Percentiles rank a stretch among this genome's conserved stretches.
These are phyloP conservation scores for Autographa pulchrina DNA, from an alignment of 2,888 invertebrate genomes.

Conservation along the genomic window DNA sequence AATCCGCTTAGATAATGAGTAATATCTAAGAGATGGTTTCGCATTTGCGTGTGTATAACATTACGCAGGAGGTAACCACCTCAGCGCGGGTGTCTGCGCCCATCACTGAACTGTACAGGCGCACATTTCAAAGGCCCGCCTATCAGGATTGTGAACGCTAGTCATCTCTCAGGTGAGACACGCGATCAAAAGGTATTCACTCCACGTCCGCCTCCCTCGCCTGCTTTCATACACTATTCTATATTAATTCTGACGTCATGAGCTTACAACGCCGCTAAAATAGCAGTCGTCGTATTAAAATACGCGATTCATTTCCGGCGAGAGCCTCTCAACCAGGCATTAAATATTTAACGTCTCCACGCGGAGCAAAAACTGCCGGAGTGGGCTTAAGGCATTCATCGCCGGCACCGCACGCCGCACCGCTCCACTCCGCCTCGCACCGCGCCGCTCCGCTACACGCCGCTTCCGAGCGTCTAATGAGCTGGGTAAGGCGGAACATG, in stretches of 20 bases:
- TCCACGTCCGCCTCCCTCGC: background rate
- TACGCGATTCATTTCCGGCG: slow-evolving; percentile 46
- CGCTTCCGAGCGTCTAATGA: slow-evolving; percentile 39
- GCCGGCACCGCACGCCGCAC: slow-evolving; percentile 19
- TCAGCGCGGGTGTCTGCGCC: too few species aligned
- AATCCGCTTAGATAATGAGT: too few species aligned
- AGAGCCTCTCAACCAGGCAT: slow-evolving; percentile 42
- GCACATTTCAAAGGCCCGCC: background rate
- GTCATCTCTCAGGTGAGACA: background rate
- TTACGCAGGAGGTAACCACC: too few species aligned
- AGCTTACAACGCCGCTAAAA: slow-evolving; percentile 31
- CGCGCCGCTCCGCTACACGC: background rate
- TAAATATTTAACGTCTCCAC: slow-evolving; percentile 48
- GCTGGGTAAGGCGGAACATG: slow-evolving; percentile 32
- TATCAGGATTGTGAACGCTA: background rate
- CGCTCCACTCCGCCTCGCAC: background rate
- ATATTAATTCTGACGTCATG: slow-evolving; percentile 19
- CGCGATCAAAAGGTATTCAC: background rate
- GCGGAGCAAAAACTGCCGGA: slow-evolving; percentile 38
- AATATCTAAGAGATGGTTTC: too few species aligned
- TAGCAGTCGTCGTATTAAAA: slow-evolving; percentile 51
- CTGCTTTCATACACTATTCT: slow-evolving; percentile 24
- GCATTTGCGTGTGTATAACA: too few species aligned
- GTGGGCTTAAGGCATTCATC: slow-evolving; percentile 39
- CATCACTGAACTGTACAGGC: background rate